These are phyloP conservation scores for Papilio dardanus DNA, from an alignment of 1,140 invertebrate genomes.

Conservation along the genomic window DNA sequence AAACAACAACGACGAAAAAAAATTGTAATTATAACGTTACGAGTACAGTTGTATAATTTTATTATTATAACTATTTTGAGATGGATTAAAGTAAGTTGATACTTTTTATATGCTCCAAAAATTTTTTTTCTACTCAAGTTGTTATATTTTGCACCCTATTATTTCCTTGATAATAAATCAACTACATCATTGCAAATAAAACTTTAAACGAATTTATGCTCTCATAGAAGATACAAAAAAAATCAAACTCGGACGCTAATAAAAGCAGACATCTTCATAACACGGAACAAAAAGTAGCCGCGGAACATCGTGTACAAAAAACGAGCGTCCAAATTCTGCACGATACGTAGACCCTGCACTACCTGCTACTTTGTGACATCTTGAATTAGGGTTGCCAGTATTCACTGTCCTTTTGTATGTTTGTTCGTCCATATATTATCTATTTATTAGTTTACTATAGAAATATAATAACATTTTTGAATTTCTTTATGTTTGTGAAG, in stretches of 20 bases:
- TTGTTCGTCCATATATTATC: background rate
- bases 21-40: too few relatives aligned
- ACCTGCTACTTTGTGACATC: slow-evolving; percentile 79
- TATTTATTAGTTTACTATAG: background rate
- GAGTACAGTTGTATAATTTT: background rate
- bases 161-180: background rate
- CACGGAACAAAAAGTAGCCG: slow-evolving; percentile 53
- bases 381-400: slow-evolving; percentile 69
- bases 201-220: slow-evolving; percentile 4
- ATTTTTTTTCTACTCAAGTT: background rate
- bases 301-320: slow-evolving; percentile 63
- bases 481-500: background rate
- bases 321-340: slow-evolving; percentile 68
- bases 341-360: slow-evolving; percentile 62
- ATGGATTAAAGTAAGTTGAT: background rate
- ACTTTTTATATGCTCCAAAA: background rate
- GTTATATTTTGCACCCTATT: background rate
- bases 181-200: background rate
- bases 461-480: background rate
- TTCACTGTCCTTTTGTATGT: slow-evolving; percentile 38
- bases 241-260: slow-evolving; percentile 34
- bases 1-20: too few relatives aligned
- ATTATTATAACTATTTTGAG: background rate
- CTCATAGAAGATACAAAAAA: slow-evolving; percentile 28
- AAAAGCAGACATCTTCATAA: slow-evolving; percentile 63